Conservation (phyloP, 1,140 invertebrate species). For the Maconellicoccus hirsutus region DNA sequence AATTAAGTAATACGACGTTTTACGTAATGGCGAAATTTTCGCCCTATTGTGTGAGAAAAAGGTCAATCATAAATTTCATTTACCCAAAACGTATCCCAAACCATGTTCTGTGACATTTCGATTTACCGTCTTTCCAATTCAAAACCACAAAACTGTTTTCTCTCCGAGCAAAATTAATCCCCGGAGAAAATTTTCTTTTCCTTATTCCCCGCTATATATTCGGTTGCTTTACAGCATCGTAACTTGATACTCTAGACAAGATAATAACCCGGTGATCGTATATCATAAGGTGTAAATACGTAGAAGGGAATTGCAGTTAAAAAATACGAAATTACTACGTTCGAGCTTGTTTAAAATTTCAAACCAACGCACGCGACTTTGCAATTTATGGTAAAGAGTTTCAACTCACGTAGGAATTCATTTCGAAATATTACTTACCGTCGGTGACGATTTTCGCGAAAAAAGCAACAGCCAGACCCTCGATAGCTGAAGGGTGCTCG, state of each 20-base stretch:
- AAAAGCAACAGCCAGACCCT: no score
- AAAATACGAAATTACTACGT: neutral
- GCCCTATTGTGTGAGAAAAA: neutral
- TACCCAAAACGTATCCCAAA: neutral
- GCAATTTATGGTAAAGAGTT: no score
- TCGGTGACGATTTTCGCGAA: no score
- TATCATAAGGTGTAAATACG: neutral
- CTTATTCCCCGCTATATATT: neutral
- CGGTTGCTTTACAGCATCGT: neutral
- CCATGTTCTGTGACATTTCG: neutral
- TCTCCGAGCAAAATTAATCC: neutral
- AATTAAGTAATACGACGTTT: neutral
- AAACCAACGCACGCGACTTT: no score
- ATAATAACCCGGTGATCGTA: neutral
- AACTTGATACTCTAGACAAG: neutral
- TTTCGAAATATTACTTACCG: no score
- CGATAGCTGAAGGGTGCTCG: no score
- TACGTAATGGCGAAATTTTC: neutral
- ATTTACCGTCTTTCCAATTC: neutral
- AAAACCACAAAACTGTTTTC: neutral
- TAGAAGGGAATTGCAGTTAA: neutral
- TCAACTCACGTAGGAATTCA: no score
- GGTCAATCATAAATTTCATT: slow-evolving; percentile 9
- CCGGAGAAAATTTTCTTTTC: neutral
- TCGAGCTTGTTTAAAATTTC: no score